Base-by-base conservation (phyloP, 2,113 vertebrate genomes). In the Pelodiscus sinensis region DNA sequence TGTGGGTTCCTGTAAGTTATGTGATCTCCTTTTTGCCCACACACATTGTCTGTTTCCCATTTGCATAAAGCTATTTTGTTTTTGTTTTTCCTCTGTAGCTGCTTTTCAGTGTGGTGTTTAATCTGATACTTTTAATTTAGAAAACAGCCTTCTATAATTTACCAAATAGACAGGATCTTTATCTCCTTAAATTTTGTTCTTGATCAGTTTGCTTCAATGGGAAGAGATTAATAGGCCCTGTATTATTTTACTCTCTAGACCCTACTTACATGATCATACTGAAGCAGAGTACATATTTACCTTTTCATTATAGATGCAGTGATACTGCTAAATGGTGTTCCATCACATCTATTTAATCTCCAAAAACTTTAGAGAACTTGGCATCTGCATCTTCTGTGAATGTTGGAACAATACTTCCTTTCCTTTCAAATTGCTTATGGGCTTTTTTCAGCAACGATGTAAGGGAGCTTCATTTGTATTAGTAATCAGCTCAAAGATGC, bases 11-110 rank as follows among this genome's bases (percentile, higher is more conserved):
- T 94, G 82, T 62, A 93, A 55, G 52, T 52, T 88, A 93, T 54
- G 18, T 94, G 88, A 93, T 90, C 81, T 75, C 16, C 79, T 96
- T 92, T 96, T 96, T 96, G 96, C 60, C 57, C 87, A 94, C 27
- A 29, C 56, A 55, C 89, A 78, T 95, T 88, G 71, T 60, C 87
- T 21, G 86, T 92, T 91, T 91, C 93, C 87, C 85, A 85, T 95
- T 78, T 87, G 65, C 10, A 4, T 81, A 81, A 79, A 92, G 89
- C 73, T 87, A 77, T 77, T 77, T 77, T 77, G 11, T 44, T 44
- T 77, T 77, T 77, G 87, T 93, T 94, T 82, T 93, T 78, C 27
- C 57, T 44, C 82, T 77, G 68, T 50, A 91, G 35, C 93, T 96
- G 82, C 85, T 6, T 1, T 50, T 35, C 75, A 31, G 58, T 4